Percentiles rank a stretch among this genome's conserved stretches.
phyloP scores from a whole-genome alignment of 2,113 vertebrate species.

The Puffinus mauretanicus region DNA sequence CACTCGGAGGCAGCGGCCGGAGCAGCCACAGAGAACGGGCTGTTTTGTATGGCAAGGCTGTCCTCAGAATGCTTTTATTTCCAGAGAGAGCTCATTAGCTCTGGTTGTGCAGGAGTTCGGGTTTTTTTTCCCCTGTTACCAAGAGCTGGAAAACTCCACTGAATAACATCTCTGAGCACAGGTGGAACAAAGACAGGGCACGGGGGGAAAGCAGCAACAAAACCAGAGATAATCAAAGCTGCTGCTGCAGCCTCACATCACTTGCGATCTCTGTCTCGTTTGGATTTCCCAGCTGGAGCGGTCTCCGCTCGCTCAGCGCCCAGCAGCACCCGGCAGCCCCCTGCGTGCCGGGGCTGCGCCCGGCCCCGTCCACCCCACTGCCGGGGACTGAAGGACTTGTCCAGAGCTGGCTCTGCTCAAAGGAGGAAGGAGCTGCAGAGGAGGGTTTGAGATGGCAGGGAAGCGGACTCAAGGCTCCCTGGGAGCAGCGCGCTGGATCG shows the following conservation, averaged over 20 bases:
- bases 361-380: rapidly evolving
- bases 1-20: neutral
- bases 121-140: neutral
- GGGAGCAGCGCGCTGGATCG: neutral
- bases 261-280: neutral
- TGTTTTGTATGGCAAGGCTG: slow-evolving; percentile 27
- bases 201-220: neutral
- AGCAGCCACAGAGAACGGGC: neutral
- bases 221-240: slow-evolving; percentile 45
- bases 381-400: neutral
- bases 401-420: neutral
- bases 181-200: slow-evolving; percentile 25
- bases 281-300: neutral
- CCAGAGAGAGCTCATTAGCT: slow-evolving; percentile 67
- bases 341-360: rapidly evolving
- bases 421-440: neutral
- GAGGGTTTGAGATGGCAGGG: neutral
- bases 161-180: neutral
- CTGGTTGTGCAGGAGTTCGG: slow-evolving; percentile 1
- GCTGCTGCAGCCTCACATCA: neutral
- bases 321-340: neutral
- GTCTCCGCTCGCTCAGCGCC: rapidly evolving
- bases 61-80: slow-evolving; percentile 52
- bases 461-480: neutral
- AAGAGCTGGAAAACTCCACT: slow-evolving; percentile 20